Evolutionary conservation across 1,140 invertebrate species (phyloP).

Genomic region (Neoseiulus cucumeris): DNA sequence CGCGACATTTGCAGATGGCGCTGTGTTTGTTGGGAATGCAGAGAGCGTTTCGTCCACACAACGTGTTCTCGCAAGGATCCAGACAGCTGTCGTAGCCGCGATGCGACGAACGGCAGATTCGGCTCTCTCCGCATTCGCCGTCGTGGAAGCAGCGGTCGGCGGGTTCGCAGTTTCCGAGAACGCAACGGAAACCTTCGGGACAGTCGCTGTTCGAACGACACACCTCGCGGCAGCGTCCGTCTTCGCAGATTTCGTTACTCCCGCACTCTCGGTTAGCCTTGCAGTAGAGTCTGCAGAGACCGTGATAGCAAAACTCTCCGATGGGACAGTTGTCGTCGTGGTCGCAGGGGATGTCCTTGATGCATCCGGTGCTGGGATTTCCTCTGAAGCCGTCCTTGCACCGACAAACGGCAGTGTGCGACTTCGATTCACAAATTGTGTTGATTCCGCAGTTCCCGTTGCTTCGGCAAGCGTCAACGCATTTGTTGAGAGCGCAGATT

Average conservation of each 20-base stretch:
- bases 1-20: constrained; percentile 49
- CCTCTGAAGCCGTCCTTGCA: constrained; percentile 16
- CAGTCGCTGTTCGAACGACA: constrained; percentile 7
- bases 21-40: constrained; percentile 46
- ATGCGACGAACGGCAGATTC: constrained; percentile 54
- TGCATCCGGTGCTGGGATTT: constrained; percentile 5
- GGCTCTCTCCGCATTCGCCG: constrained; percentile 55
- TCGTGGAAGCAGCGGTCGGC: constrained; percentile 51
- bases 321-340: constrained; percentile 21
- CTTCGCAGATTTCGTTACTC: constrained; percentile 11
- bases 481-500: constrained; percentile 55
- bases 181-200: constrained; percentile 6
- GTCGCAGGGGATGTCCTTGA: constrained; percentile 17
- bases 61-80: constrained; percentile 30
- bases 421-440: constrained; percentile 3
- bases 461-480: constrained; percentile 46
- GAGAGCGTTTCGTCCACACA: constrained; percentile 55
- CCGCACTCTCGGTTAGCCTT: constrained; percentile 20
- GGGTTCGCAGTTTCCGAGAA: constrained; percentile 33
- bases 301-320: constrained; percentile 21
- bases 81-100: constrained; percentile 43
- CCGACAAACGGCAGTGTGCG: constrained; percentile 12
- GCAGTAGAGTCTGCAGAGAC: constrained; percentile 19
- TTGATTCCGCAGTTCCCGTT: constrained; percentile 7
- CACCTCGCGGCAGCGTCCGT: constrained; percentile 1